Conservation (phyloP, 2,113 vertebrate species). For the Campylomormyrus tamandua region DNA sequence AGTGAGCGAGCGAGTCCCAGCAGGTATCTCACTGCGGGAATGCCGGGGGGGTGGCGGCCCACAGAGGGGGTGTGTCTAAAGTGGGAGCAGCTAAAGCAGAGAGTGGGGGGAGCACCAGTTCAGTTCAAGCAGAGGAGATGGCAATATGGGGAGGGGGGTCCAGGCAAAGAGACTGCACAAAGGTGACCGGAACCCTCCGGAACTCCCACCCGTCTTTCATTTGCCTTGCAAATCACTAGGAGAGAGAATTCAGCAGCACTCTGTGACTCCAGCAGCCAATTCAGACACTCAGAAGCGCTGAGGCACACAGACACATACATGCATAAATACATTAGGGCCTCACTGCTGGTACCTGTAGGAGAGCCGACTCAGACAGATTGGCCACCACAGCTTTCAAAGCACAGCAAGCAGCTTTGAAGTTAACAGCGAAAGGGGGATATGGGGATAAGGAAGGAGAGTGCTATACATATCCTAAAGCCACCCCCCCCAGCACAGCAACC, state of each 20-base stretch:
- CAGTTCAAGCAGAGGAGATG: not conserved
- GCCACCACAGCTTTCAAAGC: conserved; percentile 22
- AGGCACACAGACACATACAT: conserved; percentile 16
- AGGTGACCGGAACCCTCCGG: not conserved
- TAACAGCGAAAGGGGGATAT: conserved; percentile 1
- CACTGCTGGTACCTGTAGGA: not conserved
- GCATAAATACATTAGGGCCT: not conserved
- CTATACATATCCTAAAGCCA: not conserved
- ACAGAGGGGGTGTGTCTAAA: not conserved
- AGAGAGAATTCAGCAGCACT: conserved; percentile 35
- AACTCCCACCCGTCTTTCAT: conserved; percentile 33
- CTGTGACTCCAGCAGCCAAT: conserved; percentile 35
- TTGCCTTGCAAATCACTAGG: conserved; percentile 53
- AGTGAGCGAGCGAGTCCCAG: not conserved
- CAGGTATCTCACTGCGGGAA: not conserved
- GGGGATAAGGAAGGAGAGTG: not conserved
- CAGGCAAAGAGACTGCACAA: not conserved
- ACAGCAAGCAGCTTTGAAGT: conserved; percentile 23
- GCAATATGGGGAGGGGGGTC: not conserved
- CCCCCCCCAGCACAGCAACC: not conserved
- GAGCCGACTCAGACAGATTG: conserved; percentile 16
- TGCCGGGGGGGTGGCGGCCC: not conserved
- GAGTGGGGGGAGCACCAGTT: not conserved
- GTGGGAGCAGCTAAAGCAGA: not conserved
- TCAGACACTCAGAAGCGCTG: not conserved